phyloP scores from a whole-genome alignment of 2,888 invertebrate species.

The Flexamia atlantica region DNA sequence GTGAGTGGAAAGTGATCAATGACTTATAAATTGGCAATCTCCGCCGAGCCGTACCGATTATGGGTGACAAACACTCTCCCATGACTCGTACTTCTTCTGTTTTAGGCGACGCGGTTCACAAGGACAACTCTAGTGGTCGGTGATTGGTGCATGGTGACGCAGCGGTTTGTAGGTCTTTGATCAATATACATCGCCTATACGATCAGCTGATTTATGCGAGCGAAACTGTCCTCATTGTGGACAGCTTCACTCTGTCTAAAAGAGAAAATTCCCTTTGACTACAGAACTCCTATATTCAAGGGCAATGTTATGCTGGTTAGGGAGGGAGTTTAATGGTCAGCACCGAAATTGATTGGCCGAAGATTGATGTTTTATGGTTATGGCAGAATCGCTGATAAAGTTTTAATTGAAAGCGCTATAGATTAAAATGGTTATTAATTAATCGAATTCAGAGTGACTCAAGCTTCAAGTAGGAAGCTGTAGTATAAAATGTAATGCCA shows the following conservation, averaged over 20 bases:
- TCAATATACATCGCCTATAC: constrained; percentile 24
- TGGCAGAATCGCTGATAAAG: neutral
- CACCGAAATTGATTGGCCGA: neutral
- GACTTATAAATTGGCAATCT: constrained; percentile 8
- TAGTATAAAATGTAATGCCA: no score
- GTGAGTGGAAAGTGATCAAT: neutral
- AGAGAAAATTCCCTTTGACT: no score
- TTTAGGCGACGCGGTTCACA: neutral
- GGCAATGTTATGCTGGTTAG: no score
- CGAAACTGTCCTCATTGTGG: constrained; percentile 28
- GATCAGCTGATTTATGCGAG: constrained; percentile 41
- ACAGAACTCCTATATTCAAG: no score
- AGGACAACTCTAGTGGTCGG: constrained; percentile 7
- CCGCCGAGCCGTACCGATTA: neutral
- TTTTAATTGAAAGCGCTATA: neutral
- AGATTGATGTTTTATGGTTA: neutral
- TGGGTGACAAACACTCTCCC: neutral
- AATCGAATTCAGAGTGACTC: neutral
- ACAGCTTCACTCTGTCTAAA: neutral
- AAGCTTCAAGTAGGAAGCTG: no score
- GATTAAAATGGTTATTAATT: neutral
- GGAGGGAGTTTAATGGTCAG: no score
- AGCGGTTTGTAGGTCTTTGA: constrained; percentile 40
- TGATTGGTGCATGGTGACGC: constrained; percentile 33
- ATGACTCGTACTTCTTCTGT: neutral